Conservation (phyloP, 2,888 invertebrate species). For the Eilema depressum region DNA sequence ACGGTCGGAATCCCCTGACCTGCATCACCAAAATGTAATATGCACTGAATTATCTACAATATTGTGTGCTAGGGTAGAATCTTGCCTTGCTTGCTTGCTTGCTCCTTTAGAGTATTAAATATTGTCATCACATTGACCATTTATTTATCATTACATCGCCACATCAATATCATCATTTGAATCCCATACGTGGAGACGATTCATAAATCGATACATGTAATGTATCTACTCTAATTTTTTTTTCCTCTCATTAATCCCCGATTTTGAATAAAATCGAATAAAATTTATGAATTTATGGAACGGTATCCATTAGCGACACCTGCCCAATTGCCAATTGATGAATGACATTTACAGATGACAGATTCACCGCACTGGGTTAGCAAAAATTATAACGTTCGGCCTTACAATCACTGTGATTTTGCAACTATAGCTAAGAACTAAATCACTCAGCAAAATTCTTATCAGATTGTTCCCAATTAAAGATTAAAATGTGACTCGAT, state of each 20-base stretch:
- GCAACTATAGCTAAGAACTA: background rate
- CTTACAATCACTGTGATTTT: background rate
- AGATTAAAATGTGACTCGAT: constrained; percentile 54
- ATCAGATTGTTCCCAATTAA: constrained; percentile 44
- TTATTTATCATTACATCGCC: background rate
- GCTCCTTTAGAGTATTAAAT: background rate
- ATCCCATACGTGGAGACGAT: background rate
- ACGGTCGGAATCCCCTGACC: no score
- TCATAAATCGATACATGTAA: no score
- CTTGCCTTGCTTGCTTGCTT: no score
- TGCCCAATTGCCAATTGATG: constrained; percentile 4
- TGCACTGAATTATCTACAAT: no score
- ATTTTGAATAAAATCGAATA: background rate
- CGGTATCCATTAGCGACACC: constrained; percentile 1
- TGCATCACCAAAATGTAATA: no score
- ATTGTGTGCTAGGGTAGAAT: background rate
- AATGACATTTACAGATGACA: background rate
- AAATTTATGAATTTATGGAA: constrained; percentile 3
- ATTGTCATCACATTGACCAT: background rate
- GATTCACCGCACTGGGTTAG: background rate
- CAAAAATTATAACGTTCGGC: background rate
- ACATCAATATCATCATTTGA: no score
- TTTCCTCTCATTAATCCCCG: background rate
- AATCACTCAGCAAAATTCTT: constrained; percentile 11
- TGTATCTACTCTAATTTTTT: background rate